Base-by-base conservation (phyloP, 2,797 vertebrate genomes). In the Macrochelys suwanniensis region DNA sequence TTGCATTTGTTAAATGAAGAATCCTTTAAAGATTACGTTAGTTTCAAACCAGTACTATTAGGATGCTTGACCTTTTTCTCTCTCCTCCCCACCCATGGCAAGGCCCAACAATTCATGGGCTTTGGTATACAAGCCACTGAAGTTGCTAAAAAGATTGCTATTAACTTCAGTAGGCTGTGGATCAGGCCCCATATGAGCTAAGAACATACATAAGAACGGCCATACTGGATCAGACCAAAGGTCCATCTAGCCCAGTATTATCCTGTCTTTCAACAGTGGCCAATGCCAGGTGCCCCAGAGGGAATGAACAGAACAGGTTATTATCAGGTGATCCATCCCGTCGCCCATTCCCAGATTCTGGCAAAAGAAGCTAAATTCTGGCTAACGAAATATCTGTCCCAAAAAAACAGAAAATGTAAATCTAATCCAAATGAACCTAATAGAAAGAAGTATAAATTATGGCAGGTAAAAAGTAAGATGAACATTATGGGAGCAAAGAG, bases 51-150 rank as follows among this genome's bases (percentile, higher is more conserved):
- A 49, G 47, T 49, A 49, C 26, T 77, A 16, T 6, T 49, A 8
- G 13, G 13, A 28, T 31, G 45, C 25, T 25, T 31, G 13, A 28
- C 45, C 3, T 12, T 8, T 26, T 11, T 5, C 42, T 23, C 37
- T 4, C 7, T 7, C 5, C 10, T 4, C 7, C 11, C 45, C 42
- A 7, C 26, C 42, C 42, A 1, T 19, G 7, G 12, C 6, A 47
- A 76, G 25, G 12, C 45, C 25, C 26, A 76, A 26, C 13, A 76
- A 45, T 47, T 76, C 26, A 76, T 76, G 13, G 45, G 15, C 12
- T 49, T 12, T 47, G 23, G 42, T 25, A 15, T 47, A 76, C 25
- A 76, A 15, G 74, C 26, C 45, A 28, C 26, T 76, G 7, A 76
- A 16, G 12, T 76, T 25, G 42, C 15, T 28, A 45, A 47, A 68